Evolutionary conservation across 2,113 vertebrate species (phyloP).

Genomic region (Ceyx cyanopectus): DNA sequence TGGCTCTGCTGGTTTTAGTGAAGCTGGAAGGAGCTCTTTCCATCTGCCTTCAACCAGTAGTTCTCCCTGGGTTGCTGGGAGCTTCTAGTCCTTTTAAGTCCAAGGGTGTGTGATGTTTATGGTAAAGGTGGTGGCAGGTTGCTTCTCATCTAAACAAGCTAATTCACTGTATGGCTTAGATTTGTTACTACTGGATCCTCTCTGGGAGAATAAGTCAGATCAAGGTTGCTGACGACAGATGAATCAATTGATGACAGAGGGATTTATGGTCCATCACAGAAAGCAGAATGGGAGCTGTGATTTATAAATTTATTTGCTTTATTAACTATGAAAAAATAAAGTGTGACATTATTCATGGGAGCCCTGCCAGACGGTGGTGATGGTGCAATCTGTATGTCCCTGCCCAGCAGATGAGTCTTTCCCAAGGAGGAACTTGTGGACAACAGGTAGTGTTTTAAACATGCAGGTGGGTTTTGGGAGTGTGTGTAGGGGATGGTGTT

Average conservation of each 20-base stretch:
- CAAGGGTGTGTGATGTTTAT: neutral
- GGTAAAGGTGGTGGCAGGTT: neutral
- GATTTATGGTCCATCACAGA: conserved; percentile 50
- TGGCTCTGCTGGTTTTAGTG: neutral
- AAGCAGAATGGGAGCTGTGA: conserved; percentile 39
- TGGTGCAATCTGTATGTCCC: conserved; percentile 2
- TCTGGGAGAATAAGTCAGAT: conserved; percentile 27
- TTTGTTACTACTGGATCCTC: conserved; percentile 30
- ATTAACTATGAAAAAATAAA: conserved; percentile 57
- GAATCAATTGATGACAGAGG: conserved; percentile 52
- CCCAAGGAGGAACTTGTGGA: neutral
- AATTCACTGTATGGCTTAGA: neutral
- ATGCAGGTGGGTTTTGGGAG: neutral
- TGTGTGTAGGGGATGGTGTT: neutral
- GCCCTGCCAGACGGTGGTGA: neutral
- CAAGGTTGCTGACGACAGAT: conserved; percentile 52
- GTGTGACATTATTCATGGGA: neutral
- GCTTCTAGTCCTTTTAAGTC: neutral
- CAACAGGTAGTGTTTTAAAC: neutral
- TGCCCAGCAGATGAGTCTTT: neutral
- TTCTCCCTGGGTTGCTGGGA: neutral
- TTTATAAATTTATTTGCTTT: conserved; percentile 65
- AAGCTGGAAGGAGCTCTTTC: neutral
- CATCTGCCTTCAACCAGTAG: neutral
- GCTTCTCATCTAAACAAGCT: conserved; percentile 9